Conservation (phyloP, 2,113 vertebrate species). For the Thomomys bottae region DNA sequence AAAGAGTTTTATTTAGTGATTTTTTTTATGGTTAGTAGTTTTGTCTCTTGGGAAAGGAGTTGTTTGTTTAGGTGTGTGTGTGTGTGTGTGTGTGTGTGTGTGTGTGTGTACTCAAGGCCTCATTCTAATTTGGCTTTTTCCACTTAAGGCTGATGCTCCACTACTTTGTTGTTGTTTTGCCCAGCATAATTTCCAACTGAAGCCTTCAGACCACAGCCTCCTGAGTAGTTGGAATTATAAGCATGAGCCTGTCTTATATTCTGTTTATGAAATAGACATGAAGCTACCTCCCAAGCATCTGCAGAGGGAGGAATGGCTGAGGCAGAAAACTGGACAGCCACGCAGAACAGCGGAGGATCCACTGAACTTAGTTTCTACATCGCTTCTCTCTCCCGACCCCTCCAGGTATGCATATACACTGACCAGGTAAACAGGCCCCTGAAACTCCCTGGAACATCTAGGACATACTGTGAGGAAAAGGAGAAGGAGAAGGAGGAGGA, state of each 20-base stretch:
- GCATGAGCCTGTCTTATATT: too few relatives aligned
- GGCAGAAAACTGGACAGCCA: background rate
- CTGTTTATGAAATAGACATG: slow-evolving; percentile 9
- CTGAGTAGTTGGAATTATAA: too few relatives aligned
- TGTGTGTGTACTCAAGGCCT: too few relatives aligned
- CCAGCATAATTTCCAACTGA: too few relatives aligned
- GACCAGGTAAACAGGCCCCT: background rate
- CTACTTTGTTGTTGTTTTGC: too few relatives aligned
- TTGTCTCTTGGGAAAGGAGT: background rate
- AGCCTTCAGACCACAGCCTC: too few relatives aligned
- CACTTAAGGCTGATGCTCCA: too few relatives aligned
- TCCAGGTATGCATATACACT: background rate
- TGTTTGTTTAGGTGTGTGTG: too few relatives aligned
- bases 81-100: too few relatives aligned
- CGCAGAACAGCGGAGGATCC: too few relatives aligned
- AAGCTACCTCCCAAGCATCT: background rate
- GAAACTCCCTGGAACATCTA: background rate
- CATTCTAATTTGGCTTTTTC: too few relatives aligned
- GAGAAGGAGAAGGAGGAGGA: too few relatives aligned
- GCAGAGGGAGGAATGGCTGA: background rate
- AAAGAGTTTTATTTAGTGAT: slow-evolving; percentile 8
- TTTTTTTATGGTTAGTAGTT: slow-evolving; percentile 8
- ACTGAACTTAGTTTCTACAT: background rate
- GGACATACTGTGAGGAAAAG: background rate
- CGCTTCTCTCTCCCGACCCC: background rate